Percentiles rank a stretch among this genome's conserved stretches.
Conservation (phyloP, 2,113 vertebrate species). For the Prolemur simus region DNA sequence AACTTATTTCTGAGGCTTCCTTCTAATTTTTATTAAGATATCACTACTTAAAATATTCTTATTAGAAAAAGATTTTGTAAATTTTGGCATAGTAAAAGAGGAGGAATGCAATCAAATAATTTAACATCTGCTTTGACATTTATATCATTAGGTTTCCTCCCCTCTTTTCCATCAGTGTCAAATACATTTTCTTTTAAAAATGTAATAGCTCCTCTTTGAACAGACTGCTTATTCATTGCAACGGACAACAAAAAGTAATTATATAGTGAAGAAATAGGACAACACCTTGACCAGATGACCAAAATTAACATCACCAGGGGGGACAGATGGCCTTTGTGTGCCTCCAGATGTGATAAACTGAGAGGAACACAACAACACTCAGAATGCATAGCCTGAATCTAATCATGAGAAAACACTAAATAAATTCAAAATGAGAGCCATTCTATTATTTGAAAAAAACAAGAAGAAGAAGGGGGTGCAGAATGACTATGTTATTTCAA, state of each 20-base stretch:
- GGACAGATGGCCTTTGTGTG: neutral
- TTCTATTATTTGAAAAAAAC: neutral
- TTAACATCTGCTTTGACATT: conserved; percentile 72
- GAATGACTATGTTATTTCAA: neutral
- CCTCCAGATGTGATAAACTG: neutral
- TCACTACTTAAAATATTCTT: conserved; percentile 70
- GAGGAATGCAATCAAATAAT: conserved; percentile 59
- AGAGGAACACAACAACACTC: neutral
- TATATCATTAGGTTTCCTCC: conserved; percentile 72
- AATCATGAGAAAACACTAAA: neutral
- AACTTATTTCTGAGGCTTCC: conserved; percentile 60
- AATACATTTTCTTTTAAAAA: conserved; percentile 74
- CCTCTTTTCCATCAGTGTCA: conserved; percentile 68
- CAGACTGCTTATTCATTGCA: conserved; percentile 40
- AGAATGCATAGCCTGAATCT: neutral
- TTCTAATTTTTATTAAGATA: conserved; percentile 75
- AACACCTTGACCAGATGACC: neutral
- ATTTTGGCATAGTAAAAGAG: conserved; percentile 67
- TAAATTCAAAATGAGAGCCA: neutral
- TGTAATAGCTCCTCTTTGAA: conserved; percentile 65
- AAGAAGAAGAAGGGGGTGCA: neutral
- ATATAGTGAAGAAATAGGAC: neutral
- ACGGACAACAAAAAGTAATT: neutral
- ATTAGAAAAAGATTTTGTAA: conserved; percentile 64
- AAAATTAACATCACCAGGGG: neutral